phyloP scores from a whole-genome alignment of 2,113 vertebrate species.

The Sitta europaea region DNA sequence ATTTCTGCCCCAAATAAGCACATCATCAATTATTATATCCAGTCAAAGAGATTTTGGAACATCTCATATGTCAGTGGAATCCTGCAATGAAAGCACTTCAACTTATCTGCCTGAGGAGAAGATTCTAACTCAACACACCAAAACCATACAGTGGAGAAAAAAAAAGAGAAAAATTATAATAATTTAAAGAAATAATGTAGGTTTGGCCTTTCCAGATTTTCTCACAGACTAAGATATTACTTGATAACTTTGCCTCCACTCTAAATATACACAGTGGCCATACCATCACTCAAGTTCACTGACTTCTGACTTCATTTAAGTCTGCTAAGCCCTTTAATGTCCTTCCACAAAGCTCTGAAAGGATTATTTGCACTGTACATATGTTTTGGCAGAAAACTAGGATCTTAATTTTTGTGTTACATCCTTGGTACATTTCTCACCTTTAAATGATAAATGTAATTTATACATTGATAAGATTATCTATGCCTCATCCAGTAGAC shows the following conservation, averaged over 20 bases:
- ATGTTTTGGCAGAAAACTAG: background rate
- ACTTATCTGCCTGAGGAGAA: background rate
- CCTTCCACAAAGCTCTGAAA: background rate
- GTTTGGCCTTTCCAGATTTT: background rate
- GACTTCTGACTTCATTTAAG: background rate
- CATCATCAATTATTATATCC: background rate
- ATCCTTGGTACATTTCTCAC: background rate
- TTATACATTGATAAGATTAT: background rate
- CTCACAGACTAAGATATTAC: background rate
- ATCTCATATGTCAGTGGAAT: background rate
- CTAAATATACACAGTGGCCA: background rate
- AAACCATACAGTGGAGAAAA: background rate
- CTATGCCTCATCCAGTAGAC: background rate
- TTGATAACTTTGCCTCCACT: background rate
- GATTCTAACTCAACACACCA: background rate
- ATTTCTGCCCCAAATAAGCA: constrained; percentile 1
- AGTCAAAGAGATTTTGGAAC: background rate
- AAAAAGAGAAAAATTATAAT: background rate
- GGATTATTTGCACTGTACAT: background rate
- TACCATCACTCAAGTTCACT: background rate
- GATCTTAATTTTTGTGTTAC: background rate
- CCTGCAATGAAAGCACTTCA: background rate
- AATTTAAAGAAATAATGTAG: background rate
- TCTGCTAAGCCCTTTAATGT: background rate
- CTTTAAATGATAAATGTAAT: background rate